Conservation (phyloP, 2,888 invertebrate species). For the Chrysolina americana region DNA sequence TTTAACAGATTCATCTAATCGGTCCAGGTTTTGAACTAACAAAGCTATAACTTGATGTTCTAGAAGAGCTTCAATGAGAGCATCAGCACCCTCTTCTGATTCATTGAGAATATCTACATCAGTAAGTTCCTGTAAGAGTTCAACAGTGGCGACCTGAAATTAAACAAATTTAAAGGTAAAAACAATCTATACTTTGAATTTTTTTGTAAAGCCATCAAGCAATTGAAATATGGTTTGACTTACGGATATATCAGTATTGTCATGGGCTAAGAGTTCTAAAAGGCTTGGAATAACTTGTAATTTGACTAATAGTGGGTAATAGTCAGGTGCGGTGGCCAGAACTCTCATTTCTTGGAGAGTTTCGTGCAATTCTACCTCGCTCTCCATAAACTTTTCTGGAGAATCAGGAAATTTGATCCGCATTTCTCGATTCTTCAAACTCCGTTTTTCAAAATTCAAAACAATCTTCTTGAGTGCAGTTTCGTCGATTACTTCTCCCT, state of each 20-base stretch:
- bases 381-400: conserved; percentile 98
- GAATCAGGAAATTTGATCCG: conserved; percentile 97
- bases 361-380: conserved; percentile 85
- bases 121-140: conserved; percentile 86
- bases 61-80: conserved; percentile 88
- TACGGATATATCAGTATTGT: conserved; percentile 89
- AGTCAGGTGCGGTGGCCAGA: conserved; percentile 95
- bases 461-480: conserved; percentile 89
- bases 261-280: conserved; percentile 94
- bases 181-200: too few species aligned
- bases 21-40: conserved; percentile 92
- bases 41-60: conserved; percentile 89
- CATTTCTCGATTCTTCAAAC: conserved; percentile 96
- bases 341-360: conserved; percentile 91
- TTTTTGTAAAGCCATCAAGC: too few species aligned
- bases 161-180: too few species aligned
- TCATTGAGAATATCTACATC: conserved; percentile 97
- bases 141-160: conserved; percentile 69
- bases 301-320: conserved; percentile 93
- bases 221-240: conserved; percentile 44
- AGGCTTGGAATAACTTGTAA: conserved; percentile 90
- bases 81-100: conserved; percentile 91
- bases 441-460: conserved; percentile 94
- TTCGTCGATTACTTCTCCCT: conserved; percentile 92
- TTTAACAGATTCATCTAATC: conserved; percentile 92